These are phyloP conservation scores for Lymantria dispar DNA, from an alignment of 2,888 invertebrate genomes.

Conservation along the genomic window DNA sequence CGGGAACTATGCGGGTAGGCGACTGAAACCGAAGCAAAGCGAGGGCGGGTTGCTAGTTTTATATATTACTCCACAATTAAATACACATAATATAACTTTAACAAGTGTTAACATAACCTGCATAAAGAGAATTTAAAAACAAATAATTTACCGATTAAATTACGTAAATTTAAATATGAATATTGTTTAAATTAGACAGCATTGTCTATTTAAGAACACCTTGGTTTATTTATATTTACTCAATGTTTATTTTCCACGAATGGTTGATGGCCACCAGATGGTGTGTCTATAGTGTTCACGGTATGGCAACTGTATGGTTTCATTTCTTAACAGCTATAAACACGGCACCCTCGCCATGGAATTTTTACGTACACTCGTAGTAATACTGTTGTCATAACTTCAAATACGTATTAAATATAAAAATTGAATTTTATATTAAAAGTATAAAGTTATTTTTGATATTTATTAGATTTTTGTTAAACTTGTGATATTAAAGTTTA, in stretches of 20 bases:
- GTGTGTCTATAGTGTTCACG: conserved; percentile 60
- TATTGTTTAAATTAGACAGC: conserved; percentile 56
- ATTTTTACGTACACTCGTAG: conserved; percentile 59
- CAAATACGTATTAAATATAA: background rate
- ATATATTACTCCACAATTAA: too few relatives aligned
- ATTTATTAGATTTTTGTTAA: too few relatives aligned
- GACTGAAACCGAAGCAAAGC: too few relatives aligned
- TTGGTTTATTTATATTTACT: conserved; percentile 70
- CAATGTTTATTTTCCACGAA: conserved; percentile 73
- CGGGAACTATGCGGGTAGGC: too few relatives aligned
- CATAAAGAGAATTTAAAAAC: conserved; percentile 4
- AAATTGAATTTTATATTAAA: background rate
- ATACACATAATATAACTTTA: background rate
- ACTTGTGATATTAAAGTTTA: too few relatives aligned
- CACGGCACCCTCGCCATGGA: conserved; percentile 65
- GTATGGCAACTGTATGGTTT: conserved; percentile 61
- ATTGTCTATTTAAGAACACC: conserved; percentile 63
- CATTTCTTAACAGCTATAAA: conserved; percentile 68
- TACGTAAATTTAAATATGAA: conserved; percentile 32
- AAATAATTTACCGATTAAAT: conserved; percentile 4
- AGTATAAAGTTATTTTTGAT: too few relatives aligned
- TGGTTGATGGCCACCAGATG: conserved; percentile 77
- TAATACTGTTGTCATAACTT: background rate
- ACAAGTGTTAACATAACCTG: background rate
- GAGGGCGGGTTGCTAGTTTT: too few relatives aligned